These are phyloP conservation scores for Acanthosepion pharaonis DNA, from an alignment of 2,888 invertebrate species.

Conservation along the genomic window DNA sequence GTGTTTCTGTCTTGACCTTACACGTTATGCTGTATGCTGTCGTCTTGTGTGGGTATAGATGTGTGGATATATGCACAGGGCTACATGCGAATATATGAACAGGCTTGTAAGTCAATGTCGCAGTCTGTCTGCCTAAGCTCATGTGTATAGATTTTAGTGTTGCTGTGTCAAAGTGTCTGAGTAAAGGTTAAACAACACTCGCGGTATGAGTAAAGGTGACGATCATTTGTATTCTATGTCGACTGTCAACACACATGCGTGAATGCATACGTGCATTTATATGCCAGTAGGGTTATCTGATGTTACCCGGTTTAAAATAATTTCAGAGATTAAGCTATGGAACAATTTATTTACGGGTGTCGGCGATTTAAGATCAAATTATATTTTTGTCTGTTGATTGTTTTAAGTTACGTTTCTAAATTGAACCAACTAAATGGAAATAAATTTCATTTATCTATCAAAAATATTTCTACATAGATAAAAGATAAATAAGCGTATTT, in stretches of 20 bases:
- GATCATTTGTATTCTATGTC: not conserved
- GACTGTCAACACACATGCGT: not conserved
- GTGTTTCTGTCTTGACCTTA: not conserved
- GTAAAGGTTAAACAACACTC: not conserved
- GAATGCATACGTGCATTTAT: not conserved
- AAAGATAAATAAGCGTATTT: too few relatives aligned
- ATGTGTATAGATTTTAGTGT: not conserved
- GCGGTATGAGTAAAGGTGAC: not conserved
- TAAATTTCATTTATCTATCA: too few relatives aligned
- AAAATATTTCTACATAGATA: too few relatives aligned
- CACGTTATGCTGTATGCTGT: not conserved
- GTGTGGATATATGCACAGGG: not conserved
- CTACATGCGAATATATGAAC: too few relatives aligned
- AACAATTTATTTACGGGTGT: too few relatives aligned
- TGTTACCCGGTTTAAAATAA: not conserved
- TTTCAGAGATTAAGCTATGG: not conserved
- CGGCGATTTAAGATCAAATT: too few relatives aligned
- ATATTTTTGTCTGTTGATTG: too few relatives aligned
- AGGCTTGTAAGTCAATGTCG: not conserved
- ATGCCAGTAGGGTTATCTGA: not conserved
- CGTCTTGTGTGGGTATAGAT: not conserved
- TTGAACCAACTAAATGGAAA: too few relatives aligned
- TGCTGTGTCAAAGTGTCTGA: too few relatives aligned
- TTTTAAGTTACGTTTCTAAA: too few relatives aligned
- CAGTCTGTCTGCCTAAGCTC: not conserved